Evolutionary conservation across 2,113 vertebrate species (phyloP), one percentile per base, ranked within the genome.

Genomic region (Cebidichthys violaceus): DNA sequence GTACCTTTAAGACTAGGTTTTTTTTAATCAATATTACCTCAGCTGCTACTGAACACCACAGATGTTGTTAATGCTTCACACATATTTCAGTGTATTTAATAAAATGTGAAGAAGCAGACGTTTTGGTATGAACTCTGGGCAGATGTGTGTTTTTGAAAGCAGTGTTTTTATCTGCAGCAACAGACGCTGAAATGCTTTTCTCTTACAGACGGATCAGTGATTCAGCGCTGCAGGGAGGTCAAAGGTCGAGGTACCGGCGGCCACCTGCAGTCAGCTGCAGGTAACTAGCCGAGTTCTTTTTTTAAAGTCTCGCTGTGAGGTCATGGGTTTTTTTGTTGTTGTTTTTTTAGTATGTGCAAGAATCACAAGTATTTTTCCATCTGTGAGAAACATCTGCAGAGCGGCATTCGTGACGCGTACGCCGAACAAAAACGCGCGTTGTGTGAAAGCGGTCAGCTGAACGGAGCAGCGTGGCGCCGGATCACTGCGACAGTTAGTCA

Each of bases 401-500:
- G 15, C 33, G 31, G 37, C 60, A 70, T 47, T 41, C 66, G 55
- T 89, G 90, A 89, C 83, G 81, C 76, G 52, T 33, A 5, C 81
- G 60, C 37, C 18, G 45, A 90, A 91, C 88, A 91, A 81, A 81
- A 86, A 85, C 60, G 1, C n/a, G 77, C 47, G 70, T 90, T 91
- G 84, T 90, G 7, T 87, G 68, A 70, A 27, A 10, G 64, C 15
- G 52, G 70, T 92, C 90, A 92, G 90, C 87, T 92, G 90, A 92
- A 83, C 20, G 1, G 29, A 72, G 80, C 71, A 61, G 69, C 69
- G 18, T 69, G 55, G 17, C 61, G 65, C 24, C 4, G 1, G 70
- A 78, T 83, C 82, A 59, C 41, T 73, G 80, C 3, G 20, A 29
- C 22, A 83, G 54, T 87, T 78, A 79, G 71, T 71, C 77, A 83